Evolutionary conservation across 2,888 invertebrate genomes (phyloP), one percentile per base, ranked within the genome.

Genomic region (Aproaerema taeniolella): DNA sequence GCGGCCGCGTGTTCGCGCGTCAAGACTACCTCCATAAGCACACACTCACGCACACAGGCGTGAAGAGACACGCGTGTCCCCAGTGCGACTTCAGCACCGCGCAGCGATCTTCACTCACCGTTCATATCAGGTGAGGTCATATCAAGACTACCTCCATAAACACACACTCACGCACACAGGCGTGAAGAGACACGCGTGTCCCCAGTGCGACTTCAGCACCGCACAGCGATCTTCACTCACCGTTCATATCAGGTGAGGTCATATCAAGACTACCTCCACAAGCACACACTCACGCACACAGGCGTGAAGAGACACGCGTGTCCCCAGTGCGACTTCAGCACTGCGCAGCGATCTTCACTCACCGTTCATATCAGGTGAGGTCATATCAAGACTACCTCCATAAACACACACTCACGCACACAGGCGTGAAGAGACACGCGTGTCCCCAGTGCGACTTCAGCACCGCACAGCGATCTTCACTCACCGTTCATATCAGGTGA

Each of bases 11-110:
- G 1, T 85, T 85, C 53, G 60, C 60, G 0, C 54, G 83, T 0
- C 67, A 64, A 1, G 82, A 81, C 39, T 85, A 83, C 43, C 45
- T 85, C 0, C 49, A 71, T 44, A 80, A 79, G 32, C 86, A 86
- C 45, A 69, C 65, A 38, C 30, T 75, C 2, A 76, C 64, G 0
- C 86, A 86, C 49, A 62, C 68, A 0, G 83, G 81, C 0, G 50
- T 56, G 0, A 81, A 78, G 43, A 63, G 62, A 1, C 69, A 81
- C 11, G 58, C 55, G 2, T 86, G 86, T 29, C 66, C 77, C 0
- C 73, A 76, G 46, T 86, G 86, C 13, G 67, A 61, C 2, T 81
- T 74, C 46, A 55, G 64, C 2, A 59, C 76, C 0, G 58, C 70
- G 0, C 85, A 83, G 52, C 58, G 62, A 7, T 78, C 82, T 0